Percentiles rank a stretch among this genome's conserved stretches.
Conservation (phyloP, 2,113 vertebrate species). For the Rhineura floridana region DNA sequence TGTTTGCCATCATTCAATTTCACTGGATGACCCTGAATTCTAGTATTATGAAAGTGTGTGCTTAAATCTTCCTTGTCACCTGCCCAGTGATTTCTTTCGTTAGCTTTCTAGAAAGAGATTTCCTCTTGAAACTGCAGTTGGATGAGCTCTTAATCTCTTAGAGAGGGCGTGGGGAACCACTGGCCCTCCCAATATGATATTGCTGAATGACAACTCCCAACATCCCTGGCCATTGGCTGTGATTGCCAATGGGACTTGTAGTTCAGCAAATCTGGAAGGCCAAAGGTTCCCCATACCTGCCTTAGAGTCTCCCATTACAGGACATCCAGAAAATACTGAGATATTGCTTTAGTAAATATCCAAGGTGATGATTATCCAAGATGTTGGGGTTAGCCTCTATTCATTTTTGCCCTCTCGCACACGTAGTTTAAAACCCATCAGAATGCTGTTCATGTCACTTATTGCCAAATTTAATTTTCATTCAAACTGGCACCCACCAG, state of each 20-base stretch:
- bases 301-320: not conserved
- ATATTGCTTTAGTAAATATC: not conserved
- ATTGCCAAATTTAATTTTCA: conserved; percentile 49
- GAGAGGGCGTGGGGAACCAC: no score
- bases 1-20: no score
- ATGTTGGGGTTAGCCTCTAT: not conserved
- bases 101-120: conserved; percentile 26
- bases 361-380: not conserved
- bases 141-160: not conserved
- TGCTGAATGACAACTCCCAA: no score
- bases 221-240: no score
- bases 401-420: not conserved
- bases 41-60: no score
- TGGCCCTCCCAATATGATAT: no score
- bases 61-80: not conserved
- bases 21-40: no score
- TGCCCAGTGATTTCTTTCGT: not conserved
- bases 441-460: not conserved
- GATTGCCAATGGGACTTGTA: no score
- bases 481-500: conserved; percentile 49
- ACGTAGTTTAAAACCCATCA: conserved; percentile 11
- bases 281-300: no score
- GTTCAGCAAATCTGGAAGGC: no score
- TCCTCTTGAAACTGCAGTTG: not conserved
- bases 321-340: not conserved